Percentiles rank a stretch among this genome's conserved stretches.
These are phyloP conservation scores for Cnemophilus loriae DNA, from an alignment of 2,113 vertebrate species.

Conservation along the genomic window DNA sequence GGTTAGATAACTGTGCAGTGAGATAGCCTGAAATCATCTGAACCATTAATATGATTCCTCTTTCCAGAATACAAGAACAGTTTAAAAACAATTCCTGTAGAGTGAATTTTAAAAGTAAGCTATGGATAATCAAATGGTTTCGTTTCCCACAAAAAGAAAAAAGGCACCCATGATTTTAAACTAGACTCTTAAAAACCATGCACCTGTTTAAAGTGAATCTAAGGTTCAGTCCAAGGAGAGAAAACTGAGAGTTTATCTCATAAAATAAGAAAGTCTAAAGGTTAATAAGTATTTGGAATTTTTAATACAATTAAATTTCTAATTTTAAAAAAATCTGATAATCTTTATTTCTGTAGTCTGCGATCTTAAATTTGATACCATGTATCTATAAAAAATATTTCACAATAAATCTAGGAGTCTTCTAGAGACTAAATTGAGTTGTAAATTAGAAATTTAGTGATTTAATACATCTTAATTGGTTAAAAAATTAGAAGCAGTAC, in stretches of 20 bases:
- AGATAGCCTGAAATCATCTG: background rate
- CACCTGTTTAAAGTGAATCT: background rate
- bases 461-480: background rate
- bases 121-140: background rate
- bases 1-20: background rate
- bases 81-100: background rate
- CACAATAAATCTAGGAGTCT: background rate
- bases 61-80: background rate
- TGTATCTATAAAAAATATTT: background rate
- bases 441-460: background rate
- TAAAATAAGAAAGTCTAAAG: background rate
- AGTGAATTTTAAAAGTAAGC: background rate
- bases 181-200: background rate
- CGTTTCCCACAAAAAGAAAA: background rate
- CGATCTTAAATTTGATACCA: background rate
- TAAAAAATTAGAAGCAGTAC: background rate
- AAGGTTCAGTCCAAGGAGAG: background rate
- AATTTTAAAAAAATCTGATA: background rate
- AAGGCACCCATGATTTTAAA: background rate
- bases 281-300: background rate
- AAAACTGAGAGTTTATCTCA: background rate
- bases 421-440: background rate
- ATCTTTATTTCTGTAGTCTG: background rate
- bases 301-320: background rate
- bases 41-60: background rate